Base-by-base conservation (phyloP, 2,113 vertebrate species). In the Ophthalmolycus amberensis region DNA sequence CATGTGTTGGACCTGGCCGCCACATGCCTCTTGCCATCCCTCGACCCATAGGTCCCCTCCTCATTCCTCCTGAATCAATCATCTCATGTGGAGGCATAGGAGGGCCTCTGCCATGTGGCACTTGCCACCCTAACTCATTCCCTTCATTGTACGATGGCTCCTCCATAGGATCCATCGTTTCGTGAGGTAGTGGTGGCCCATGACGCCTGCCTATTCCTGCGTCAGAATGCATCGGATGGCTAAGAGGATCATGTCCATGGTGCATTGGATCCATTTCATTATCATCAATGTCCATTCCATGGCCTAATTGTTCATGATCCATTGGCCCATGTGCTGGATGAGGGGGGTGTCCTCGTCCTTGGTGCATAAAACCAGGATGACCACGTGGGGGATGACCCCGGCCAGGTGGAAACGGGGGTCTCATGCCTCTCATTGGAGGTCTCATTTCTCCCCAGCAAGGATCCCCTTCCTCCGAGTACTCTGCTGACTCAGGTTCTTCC, bases 391-490 rank as follows among this genome's bases (percentile, higher is more conserved):
- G 92, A 12, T 91, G 91, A 48, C 91, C 90, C 8, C 93, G 90
- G 5, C 92, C 92, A 37, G 89, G 92, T 59, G 93, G 90, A 90
- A 95, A 95, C 1, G 94, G 94, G 20, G 92, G 93, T 85, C 94
- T 90, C 92, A 93, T 93, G 14, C 84, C 95, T 71, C 93, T 95
- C 65, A 95, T 93, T 37, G 95, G 95, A 77, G 96, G 95, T 74
- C 95, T 94, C 63, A 96, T 96, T 74, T 97, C 97, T 85, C 93
- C 95, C 92, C 96, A 96, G 79, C 96, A 98, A 0, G 79, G 85
- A 68, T 97, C 96, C 68, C 90, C 87, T 77, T 97, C 96, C 69
- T 96, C 95, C 73, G 92, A 95, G 91, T 96, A 98, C 68, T 97
- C 96, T 1, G 77, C 90, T 64, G 90, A 75, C 22, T 96, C 96